phyloP scores from a whole-genome alignment of 1,140 invertebrate genomes.

The Teleopsis dalmanni region DNA sequence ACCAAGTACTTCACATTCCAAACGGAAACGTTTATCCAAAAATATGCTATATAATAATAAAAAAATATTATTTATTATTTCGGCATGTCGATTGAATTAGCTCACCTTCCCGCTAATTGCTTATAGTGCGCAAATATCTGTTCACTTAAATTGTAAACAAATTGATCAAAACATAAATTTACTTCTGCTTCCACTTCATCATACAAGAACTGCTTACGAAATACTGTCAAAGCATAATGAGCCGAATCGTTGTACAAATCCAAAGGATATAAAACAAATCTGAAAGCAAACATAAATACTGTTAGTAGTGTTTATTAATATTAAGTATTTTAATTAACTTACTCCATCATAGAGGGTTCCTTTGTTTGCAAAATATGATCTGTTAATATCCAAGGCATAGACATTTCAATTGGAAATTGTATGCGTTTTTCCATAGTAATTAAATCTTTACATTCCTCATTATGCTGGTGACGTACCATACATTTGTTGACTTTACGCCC shows the following conservation, averaged over 20 bases:
- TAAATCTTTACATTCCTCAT: conserved; percentile 87
- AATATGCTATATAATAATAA: conserved; percentile 66
- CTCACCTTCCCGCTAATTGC: conserved; percentile 82
- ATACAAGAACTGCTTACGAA: conserved; percentile 96
- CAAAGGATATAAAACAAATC: conserved; percentile 91
- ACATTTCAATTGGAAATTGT: conserved; percentile 99
- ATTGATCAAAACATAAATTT: conserved; percentile 99
- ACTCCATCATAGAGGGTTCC: conserved; percentile 98
- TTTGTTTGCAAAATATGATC: conserved; percentile 97
- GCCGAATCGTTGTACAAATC: conserved; percentile 99
- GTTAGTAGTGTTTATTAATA: conserved; percentile 5
- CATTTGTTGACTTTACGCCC: conserved; percentile 95
- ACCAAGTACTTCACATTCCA: conserved; percentile 83
- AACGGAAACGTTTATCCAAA: conserved; percentile 91
- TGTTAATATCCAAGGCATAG: conserved; percentile 99
- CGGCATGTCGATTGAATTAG: neutral
- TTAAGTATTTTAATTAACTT: conserved; percentile 44
- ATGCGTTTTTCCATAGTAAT: conserved; percentile 92
- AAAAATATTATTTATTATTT: conserved; percentile 1
- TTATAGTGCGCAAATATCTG: conserved; percentile 99
- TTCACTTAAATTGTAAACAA: conserved; percentile 97
- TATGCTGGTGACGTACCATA: conserved; percentile 81
- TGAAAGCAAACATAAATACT: conserved; percentile 27
- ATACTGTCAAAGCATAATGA: conserved; percentile 92
- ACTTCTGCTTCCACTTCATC: conserved; percentile 99